A percentile compares a stretch with the other conserved stretches of the same genome.
Conservation (phyloP, 2,797 vertebrate species). For the Myotis findleyi region DNA sequence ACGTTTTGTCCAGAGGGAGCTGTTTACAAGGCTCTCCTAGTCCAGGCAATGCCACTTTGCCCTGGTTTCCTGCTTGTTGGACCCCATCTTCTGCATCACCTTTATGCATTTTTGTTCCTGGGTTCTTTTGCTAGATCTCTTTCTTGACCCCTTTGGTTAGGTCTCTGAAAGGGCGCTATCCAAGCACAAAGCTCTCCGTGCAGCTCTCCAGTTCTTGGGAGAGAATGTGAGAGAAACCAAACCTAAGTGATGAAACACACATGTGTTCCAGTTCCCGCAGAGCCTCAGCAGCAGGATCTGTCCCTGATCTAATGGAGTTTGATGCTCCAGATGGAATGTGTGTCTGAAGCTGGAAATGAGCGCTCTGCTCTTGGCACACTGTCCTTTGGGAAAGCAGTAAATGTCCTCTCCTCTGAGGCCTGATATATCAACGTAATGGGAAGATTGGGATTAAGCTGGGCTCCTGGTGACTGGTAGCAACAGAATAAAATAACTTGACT, state of each 20-base stretch:
- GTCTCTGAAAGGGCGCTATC: neutral
- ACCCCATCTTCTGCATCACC: neutral
- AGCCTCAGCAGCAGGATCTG: neutral
- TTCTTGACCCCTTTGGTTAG: neutral
- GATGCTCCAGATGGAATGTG: neutral
- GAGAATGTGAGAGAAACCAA: neutral
- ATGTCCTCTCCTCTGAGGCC: neutral
- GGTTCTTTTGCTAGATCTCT: neutral
- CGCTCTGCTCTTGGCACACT: neutral
- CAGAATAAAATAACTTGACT: constrained; percentile 48
- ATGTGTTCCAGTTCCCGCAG: too few species aligned
- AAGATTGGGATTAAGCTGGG: neutral
- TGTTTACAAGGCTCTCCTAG: neutral
- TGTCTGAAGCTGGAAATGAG: neutral
- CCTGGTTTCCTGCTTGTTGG: neutral
- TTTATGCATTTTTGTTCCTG: neutral
- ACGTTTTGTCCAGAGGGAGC: neutral
- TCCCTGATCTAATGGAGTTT: neutral
- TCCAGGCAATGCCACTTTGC: neutral
- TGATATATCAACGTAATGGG: constrained; percentile 19
- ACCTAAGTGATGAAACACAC: neutral
- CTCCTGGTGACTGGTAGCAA: constrained; percentile 36
- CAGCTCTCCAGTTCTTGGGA: neutral
- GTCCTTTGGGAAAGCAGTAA: neutral
- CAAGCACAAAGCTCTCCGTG: neutral